Conservation (phyloP, 2,888 invertebrate genomes). For the Spilarctia lutea region DNA sequence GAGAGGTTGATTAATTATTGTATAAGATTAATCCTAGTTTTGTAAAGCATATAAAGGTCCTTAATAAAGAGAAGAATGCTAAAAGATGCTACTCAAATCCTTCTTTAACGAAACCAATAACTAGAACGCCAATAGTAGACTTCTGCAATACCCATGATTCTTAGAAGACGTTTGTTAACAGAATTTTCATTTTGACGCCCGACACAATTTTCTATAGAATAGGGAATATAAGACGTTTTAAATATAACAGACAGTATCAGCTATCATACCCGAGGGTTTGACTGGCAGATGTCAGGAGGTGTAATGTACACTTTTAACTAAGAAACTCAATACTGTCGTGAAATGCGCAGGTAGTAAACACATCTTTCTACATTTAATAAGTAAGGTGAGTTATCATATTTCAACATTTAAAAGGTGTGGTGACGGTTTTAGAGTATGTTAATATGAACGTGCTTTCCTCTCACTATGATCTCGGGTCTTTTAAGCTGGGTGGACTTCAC, state of each 20-base stretch:
- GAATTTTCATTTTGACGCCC: background rate
- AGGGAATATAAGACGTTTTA: slow-evolving; percentile 5
- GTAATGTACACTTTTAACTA: slow-evolving; percentile 29
- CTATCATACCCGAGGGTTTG: slow-evolving; percentile 21
- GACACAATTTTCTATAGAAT: background rate
- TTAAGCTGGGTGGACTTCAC: no score
- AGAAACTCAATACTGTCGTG: slow-evolving; percentile 37
- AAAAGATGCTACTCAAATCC: no score
- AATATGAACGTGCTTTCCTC: no score
- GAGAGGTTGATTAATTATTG: background rate
- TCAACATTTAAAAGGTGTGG: background rate
- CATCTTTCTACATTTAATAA: background rate
- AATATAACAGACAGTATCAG: slow-evolving; percentile 5
- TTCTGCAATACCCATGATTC: background rate
- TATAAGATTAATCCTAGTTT: background rate
- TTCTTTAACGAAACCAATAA: no score
- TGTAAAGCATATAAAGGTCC: background rate
- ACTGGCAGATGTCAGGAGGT: slow-evolving; percentile 38
- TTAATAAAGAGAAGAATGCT: background rate
- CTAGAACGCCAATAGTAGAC: background rate
- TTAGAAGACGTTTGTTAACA: background rate
- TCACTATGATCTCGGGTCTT: no score
- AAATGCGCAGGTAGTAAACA: slow-evolving; percentile 16
- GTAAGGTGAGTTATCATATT: background rate
- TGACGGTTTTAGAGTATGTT: no score